Conservation (phyloP, 2,797 vertebrate species). For the Myotis myotis region DNA sequence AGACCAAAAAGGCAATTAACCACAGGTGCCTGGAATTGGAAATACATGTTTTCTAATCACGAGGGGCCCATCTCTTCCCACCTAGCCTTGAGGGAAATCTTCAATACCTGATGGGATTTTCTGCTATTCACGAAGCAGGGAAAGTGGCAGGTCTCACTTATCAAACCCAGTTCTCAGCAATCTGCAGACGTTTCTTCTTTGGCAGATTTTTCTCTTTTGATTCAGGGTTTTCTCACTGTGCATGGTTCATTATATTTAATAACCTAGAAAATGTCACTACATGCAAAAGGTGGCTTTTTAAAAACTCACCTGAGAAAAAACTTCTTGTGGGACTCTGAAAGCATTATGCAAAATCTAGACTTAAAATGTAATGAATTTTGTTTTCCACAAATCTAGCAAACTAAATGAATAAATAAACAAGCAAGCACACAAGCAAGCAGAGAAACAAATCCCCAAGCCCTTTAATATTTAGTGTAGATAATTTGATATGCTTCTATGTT, state of each 20-base stretch:
- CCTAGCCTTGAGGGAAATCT: background rate
- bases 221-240: background rate
- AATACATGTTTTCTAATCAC: background rate
- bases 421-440: background rate
- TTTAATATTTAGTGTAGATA: constrained; percentile 8
- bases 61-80: background rate
- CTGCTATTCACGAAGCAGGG: background rate
- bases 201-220: background rate
- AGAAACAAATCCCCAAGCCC: background rate
- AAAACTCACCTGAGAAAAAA: constrained; percentile 42
- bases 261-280: background rate
- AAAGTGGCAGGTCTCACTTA: constrained; percentile 25
- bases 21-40: background rate
- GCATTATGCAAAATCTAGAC: background rate
- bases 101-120: background rate
- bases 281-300: constrained; percentile 28
- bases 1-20: constrained; percentile 57
- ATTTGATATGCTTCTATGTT: background rate
- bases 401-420: constrained; percentile 40
- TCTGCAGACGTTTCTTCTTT: background rate
- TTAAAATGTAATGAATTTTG: constrained; percentile 34
- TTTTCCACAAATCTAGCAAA: constrained; percentile 31
- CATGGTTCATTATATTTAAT: constrained; percentile 44
- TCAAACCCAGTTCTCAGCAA: constrained; percentile 35
- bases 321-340: background rate